Evolutionary conservation across 2,888 invertebrate genomes (phyloP), one percentile per base, ranked within the genome.

Genomic region (Nowickia ferox): DNA sequence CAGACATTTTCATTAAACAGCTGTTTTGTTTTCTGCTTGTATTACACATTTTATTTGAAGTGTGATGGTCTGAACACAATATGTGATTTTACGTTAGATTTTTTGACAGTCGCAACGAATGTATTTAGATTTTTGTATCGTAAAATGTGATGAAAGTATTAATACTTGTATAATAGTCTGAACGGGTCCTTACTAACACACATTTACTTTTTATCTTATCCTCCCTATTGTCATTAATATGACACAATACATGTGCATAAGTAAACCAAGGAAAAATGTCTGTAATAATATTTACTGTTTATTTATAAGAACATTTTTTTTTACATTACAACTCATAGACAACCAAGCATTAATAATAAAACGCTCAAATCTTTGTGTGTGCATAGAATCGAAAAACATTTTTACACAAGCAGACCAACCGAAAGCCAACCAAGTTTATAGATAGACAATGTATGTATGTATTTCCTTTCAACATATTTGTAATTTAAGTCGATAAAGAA

Each of bases 321-420:
- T 30, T 63, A 15, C 13, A 44, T 42, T 19, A 63, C 22, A 30
- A 46, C 38, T 66, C n/a, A 42, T 63, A 48, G 22, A 30, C 30
- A 66, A 44, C 15, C 44, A 22, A 10, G 40, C 63, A 65, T 65
- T 65, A 65, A 48, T 66, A 66, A 66, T 30, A 30, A 48, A 15
- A 30, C 48, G 15, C 30, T 22, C 22, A 44, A 4, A 30, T 48
- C 15, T 30, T 46, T 22, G 46, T 48, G 1, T 48, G 65, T 30
- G 30, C 65, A 0, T 6, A 22, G 46, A 46, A 30, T 48, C 15
- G 4, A 46, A 46, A 46, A 46, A n/a, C n/a, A 46, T 66, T 48
- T 66, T 15, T 48, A 48, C 48, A 48, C n/a, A 48, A n/a, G 46
- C 44, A 15, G 9, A 6, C 2, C 15, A 15, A 11, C 30, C 22